Percentiles rank a stretch among this genome's conserved stretches.
These are phyloP conservation scores for Daphoenositta chrysoptera DNA, from an alignment of 2,113 vertebrate species.

Conservation along the genomic window DNA sequence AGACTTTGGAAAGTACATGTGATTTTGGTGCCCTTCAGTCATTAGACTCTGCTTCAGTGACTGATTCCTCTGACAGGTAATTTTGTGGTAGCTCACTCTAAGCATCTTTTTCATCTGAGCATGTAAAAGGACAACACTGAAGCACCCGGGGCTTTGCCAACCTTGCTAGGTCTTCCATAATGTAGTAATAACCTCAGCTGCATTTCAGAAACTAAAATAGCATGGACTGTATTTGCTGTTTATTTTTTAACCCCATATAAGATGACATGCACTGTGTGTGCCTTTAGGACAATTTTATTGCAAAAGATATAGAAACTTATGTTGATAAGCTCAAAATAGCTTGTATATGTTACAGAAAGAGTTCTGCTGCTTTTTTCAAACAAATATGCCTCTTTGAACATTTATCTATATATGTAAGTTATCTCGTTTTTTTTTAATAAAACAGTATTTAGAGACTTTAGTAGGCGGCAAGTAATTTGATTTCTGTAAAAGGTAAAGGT, in stretches of 20 bases:
- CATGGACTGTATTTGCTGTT: neutral
- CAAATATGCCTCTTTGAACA: neutral
- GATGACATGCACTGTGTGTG: neutral
- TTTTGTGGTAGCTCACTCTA: neutral
- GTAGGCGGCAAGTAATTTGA: neutral
- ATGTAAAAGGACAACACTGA: neutral
- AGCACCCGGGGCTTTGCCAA: rapidly evolving
- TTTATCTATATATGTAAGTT: neutral
- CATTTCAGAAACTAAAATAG: neutral
- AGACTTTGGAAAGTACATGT: neutral
- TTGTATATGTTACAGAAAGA: slow-evolving; percentile 1
- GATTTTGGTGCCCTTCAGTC: neutral
- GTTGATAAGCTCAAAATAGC: slow-evolving; percentile 14
- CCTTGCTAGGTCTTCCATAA: neutral
- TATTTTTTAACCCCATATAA: neutral
- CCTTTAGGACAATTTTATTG: slow-evolving; percentile 57
- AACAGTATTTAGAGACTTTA: neutral
- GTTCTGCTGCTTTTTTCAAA: slow-evolving; percentile 4
- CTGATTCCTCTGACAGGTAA: neutral
- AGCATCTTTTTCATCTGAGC: neutral
- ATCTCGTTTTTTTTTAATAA: neutral
- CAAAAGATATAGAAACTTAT: slow-evolving; percentile 10
- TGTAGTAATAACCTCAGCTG: neutral
- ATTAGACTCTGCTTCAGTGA: neutral
- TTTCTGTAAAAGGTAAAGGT: neutral